Conservation (phyloP, 2,888 invertebrate genomes). For the Tetropium fuscum region DNA sequence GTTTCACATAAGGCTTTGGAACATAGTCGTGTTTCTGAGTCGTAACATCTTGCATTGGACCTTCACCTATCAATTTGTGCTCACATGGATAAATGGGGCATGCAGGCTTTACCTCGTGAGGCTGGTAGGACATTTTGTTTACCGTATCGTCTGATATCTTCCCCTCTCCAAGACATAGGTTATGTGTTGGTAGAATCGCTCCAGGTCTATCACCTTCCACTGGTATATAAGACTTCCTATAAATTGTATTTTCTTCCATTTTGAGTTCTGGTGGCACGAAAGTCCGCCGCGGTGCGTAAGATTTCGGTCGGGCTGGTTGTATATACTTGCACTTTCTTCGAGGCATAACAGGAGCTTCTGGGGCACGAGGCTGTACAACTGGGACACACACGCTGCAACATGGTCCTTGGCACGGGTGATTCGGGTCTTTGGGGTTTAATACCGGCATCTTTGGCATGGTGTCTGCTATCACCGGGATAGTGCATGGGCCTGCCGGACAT, state of each 20-base stretch:
- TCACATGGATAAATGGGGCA: conserved; percentile 72
- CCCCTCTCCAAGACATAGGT: conserved; percentile 65
- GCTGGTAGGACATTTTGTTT: conserved; percentile 70
- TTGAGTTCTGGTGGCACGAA: conserved; percentile 71
- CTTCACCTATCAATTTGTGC: conserved; percentile 73
- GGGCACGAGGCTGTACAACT: conserved; percentile 40
- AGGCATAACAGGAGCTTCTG: conserved; percentile 44
- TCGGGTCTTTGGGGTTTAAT: conserved; percentile 51
- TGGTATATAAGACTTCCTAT: conserved; percentile 74
- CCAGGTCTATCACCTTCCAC: conserved; percentile 61
- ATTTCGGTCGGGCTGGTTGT: conserved; percentile 71
- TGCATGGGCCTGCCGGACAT: conserved; percentile 44
- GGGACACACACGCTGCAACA: conserved; percentile 57
- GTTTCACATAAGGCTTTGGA: conserved; percentile 65
- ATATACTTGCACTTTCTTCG: conserved; percentile 63
- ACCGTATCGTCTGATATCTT: conserved; percentile 68
- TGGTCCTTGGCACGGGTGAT: conserved; percentile 28
- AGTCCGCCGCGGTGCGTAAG: conserved; percentile 70
- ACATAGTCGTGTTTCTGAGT: conserved; percentile 76
- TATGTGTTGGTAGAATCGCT: conserved; percentile 61
- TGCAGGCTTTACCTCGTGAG: conserved; percentile 70
- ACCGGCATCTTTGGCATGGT: conserved; percentile 51
- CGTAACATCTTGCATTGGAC: conserved; percentile 74
- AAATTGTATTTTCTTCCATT: conserved; percentile 74
- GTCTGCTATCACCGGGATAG: conserved; percentile 54